Conservation (phyloP, 1,140 invertebrate species). For the Drosophila kanapiae region DNA sequence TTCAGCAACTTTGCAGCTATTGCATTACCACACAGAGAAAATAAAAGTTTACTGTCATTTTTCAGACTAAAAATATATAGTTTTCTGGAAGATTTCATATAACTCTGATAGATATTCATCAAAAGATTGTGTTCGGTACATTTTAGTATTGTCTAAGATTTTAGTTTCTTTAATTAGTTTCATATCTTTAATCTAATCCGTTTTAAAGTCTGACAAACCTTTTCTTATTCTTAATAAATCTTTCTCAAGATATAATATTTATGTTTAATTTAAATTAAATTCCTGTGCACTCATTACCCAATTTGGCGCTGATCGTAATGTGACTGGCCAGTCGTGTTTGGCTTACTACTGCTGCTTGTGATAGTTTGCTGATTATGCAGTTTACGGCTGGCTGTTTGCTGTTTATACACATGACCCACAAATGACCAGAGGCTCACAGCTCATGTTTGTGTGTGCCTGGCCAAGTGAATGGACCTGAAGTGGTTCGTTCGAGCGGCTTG, state of each 20-base stretch:
- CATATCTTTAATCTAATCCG: not conserved
- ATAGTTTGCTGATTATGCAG: constrained; percentile 53
- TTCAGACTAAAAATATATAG: not conserved
- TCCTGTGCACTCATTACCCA: constrained; percentile 54
- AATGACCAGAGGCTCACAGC: constrained; percentile 52
- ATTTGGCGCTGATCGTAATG: constrained; percentile 44
- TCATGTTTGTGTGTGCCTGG: constrained; percentile 2
- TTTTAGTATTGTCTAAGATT: too few species aligned
- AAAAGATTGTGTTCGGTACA: not conserved
- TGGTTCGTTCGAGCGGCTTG: constrained; percentile 17
- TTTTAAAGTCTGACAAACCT: not conserved
- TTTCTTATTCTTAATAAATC: not conserved
- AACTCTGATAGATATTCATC: not conserved
- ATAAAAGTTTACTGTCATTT: not conserved
- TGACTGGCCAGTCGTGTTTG: constrained; percentile 24
- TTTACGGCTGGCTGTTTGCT: constrained; percentile 33
- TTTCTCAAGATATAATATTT: not conserved
- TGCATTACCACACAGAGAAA: constrained; percentile 44
- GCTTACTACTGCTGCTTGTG: constrained; percentile 17
- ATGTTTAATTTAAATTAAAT: not conserved
- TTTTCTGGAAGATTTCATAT: not conserved
- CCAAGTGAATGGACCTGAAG: constrained; percentile 52
- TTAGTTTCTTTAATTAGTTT: too few species aligned
- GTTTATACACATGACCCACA: constrained; percentile 71
- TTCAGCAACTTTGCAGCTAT: constrained; percentile 34